phyloP scores from a whole-genome alignment of 2,797 vertebrate species.

The Peromyscus melanophrys region DNA sequence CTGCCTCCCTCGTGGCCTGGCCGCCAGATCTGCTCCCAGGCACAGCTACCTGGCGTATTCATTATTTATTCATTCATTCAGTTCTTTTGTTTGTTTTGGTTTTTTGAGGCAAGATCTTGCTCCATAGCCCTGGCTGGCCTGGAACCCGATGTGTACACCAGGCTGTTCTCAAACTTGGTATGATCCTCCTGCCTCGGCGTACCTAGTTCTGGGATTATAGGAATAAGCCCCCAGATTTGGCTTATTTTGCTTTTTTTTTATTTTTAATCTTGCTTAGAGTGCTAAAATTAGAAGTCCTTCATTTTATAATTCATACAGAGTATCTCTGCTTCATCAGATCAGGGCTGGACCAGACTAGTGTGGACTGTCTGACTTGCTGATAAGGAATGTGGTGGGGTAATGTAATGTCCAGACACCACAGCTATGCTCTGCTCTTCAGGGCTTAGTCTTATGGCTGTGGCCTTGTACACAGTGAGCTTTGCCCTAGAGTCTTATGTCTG shows the following conservation, averaged over 20 bases:
- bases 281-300: neutral
- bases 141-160: neutral
- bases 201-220: neutral
- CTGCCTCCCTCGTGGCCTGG: neutral
- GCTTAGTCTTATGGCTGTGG: neutral
- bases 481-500: neutral
- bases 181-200: neutral
- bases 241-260: neutral
- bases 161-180: neutral
- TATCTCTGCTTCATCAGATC: neutral
- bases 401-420: neutral
- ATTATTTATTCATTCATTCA: neutral
- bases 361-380: neutral
- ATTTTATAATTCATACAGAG: neutral
- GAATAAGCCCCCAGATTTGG: neutral
- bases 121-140: neutral
- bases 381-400: neutral
- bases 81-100: neutral
- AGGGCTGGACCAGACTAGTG: neutral
- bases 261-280: neutral
- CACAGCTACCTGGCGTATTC: neutral
- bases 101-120: neutral
- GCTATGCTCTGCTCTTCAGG: neutral
- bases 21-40: neutral
- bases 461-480: neutral